Evolutionary conservation across 2,888 invertebrate genomes (phyloP), one percentile per base, ranked within the genome.

Genomic region (Ariolimax columbianus): DNA sequence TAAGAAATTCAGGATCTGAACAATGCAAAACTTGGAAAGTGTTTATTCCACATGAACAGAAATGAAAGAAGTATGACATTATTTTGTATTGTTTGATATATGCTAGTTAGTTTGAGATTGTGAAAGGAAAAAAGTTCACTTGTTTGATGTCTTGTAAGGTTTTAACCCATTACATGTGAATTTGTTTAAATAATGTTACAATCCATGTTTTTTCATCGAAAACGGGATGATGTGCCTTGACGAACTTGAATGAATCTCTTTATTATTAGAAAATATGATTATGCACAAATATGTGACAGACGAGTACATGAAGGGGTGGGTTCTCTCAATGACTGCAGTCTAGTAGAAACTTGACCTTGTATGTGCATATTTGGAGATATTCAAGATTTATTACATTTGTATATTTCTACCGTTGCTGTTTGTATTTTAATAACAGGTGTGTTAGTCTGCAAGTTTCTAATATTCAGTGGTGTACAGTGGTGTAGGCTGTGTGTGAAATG

Each of bases 231-330:
- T 77, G 83, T 83, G 83, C 83, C 83, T 83, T 82, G 63, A 75
- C 36, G 59, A 75, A 82, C 26, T 43, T 77, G 83, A 77, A 47
- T 68, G 83, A 83, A 83, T 83, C 83, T 83, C 83, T 77, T 47
- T 30, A 70, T 51, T 19, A 38, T 23, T n/a, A 68, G 26, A 43
- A 55, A 23, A 55, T 55, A 55, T 55, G 55, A 23, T 30, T 3
- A 43, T 79, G 79, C 79, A 79, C 79, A 77, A 77, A 77, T 36
- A 7, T 51, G 14, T 2, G 73, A 43, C 6, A 26, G 43, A 43
- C 23, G 66, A 33, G 33, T 63, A 30, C 23, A 38, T 78, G 78
- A 38, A 38, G 14, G 51, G 81, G 81, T 72, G 81, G 81, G 81
- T 81, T 38, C 43, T 72, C 55, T 51, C 36, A n/a, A 26, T 51